Evolutionary conservation across 2,888 invertebrate genomes (phyloP), one percentile per base, ranked within the genome.

Genomic region (Cosmopolites sordidus): DNA sequence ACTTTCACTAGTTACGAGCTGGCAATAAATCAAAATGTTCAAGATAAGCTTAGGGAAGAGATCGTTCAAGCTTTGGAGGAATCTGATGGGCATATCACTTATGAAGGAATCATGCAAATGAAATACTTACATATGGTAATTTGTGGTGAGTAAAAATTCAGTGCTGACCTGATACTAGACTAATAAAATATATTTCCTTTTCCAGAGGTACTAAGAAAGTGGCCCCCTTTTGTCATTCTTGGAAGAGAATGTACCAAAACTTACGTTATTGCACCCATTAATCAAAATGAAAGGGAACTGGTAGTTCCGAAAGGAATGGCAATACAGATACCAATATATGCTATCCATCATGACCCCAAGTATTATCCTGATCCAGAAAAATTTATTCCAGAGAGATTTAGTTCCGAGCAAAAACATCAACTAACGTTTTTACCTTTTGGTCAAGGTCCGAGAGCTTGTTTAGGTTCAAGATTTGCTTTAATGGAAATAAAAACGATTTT

Each of bases 1-100:
- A 75, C 74, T 0, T 82, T 83, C 55, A 63, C 77, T 0, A 68
- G 79, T 0, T 75, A 82, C 40, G 83, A 83, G 66, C 63, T 84
- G 17, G 81, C 81, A 17, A 50, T 78, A 1, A 77, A 84, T 68
- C 76, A 78, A 15, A 80, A 83, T 0, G 67, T 81, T 0, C 84
- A 84, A 65, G 72, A 76, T 2, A 75, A 67, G 46, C 68, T 84
- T 0, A 73, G 73, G 1, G 61, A 75, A 41, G 83, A 84, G 70
- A 78, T 84, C 17, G 73, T 69, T 16, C 75, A 78, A 30, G 63
- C 69, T 8, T 38, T 58, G 8, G 60, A 71, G n/a, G 47, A 54
- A 8, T 69, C 66, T 14, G 59, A 66, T 0, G 48, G 50, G 22
- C 60, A 71, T 8, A 58, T 72, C 1, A 73, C 71, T 0, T 78